A percentile compares a stretch with the other conserved stretches of the same genome.
Conservation (phyloP, 35 echinoderm and acorn worm genomes). For the Acanthaster planci region DNA sequence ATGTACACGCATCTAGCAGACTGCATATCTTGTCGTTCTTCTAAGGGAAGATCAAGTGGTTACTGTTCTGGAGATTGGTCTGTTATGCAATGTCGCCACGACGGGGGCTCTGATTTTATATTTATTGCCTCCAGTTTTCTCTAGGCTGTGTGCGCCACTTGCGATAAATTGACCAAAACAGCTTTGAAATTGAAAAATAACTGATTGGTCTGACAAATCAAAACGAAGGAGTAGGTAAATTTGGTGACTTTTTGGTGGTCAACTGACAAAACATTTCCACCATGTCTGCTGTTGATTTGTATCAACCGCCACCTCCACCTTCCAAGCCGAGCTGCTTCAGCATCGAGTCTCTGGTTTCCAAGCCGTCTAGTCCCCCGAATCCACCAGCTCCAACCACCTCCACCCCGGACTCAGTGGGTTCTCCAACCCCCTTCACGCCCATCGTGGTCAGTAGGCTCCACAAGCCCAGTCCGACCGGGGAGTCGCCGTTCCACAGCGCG, state of each 20-base stretch:
- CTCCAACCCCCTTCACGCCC: constrained; percentile 47
- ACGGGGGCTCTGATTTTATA: no score
- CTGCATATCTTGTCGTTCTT: no score
- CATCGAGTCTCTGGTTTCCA: constrained; percentile 66
- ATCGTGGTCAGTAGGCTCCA: constrained; percentile 40
- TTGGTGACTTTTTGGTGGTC: constrained; percentile 3
- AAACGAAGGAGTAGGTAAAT: neutral
- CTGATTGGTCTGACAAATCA: neutral
- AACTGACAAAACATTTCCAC: neutral
- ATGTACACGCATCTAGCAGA: no score
- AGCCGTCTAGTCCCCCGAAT: constrained; percentile 33
- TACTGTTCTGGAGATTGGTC: no score
- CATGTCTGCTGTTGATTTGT: constrained; percentile 67
- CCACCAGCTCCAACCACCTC: constrained; percentile 50
- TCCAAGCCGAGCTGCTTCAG: constrained; percentile 65
- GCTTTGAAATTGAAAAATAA: neutral
- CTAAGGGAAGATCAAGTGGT: no score
- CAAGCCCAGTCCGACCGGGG: constrained; percentile 50
- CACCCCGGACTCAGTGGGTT: constrained; percentile 36
- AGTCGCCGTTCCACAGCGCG: constrained; percentile 22
- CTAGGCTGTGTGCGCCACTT: neutral
- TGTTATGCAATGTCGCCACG: no score
- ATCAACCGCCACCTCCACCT: constrained; percentile 45
- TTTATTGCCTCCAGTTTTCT: neutral
- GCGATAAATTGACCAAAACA: neutral